Evolutionary conservation across 2,888 invertebrate genomes (phyloP).

Genomic region (Ophonus ardosiacus): DNA sequence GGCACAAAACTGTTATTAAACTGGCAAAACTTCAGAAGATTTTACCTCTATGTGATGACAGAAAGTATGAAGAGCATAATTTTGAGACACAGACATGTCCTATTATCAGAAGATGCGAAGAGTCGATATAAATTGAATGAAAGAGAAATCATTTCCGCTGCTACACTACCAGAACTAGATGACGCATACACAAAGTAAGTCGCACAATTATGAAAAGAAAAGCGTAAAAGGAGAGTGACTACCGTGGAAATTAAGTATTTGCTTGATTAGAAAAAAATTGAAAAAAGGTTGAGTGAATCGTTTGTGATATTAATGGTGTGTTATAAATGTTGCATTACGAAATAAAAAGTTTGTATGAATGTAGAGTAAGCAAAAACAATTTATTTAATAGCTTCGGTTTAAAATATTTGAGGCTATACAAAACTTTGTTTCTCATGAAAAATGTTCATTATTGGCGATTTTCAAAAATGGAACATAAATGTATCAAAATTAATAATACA

Average conservation of each 20-base stretch:
- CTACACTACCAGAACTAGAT: conserved; percentile 92
- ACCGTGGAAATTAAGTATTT: not conserved
- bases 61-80: conserved; percentile 94
- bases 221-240: not conserved
- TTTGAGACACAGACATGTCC: conserved; percentile 86
- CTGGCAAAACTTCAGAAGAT: conserved; percentile 93
- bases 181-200: conserved; percentile 88
- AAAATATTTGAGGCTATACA: no score
- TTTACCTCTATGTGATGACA: conserved; percentile 95
- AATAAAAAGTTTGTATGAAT: no score
- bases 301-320: not conserved
- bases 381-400: no score
- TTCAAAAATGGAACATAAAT: no score
- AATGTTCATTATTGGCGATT: no score
- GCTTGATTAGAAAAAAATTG: no score
- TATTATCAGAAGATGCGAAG: conserved; percentile 87
- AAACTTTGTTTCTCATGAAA: no score
- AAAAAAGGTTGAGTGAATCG: not conserved
- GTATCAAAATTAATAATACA: no score
- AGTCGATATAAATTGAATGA: conserved; percentile 84
- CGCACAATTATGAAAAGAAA: not conserved
- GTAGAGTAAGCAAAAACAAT: no score
- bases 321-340: no score
- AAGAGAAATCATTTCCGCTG: conserved; percentile 89
- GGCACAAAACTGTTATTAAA: conserved; percentile 88